Base-by-base conservation (phyloP, 2,888 invertebrate genomes). In the Ferrisia virgata region DNA sequence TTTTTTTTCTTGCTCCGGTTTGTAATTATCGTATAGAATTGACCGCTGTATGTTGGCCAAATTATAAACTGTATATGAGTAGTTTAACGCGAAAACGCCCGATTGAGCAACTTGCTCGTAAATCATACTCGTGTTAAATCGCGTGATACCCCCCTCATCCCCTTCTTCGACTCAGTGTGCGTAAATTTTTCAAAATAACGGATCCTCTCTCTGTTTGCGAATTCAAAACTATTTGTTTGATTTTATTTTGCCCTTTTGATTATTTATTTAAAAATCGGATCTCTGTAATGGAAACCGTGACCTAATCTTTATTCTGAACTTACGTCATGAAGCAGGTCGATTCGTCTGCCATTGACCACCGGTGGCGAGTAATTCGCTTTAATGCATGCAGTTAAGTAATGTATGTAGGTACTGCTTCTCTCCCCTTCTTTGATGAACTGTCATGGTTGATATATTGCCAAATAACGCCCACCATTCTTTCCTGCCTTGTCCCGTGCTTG, bases 341-440 rank as follows among this genome's bases (percentile, higher is more conserved):
- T 79, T 31, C 47, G 81, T 81, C 81, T 81, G 81, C 81, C 81
- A 81, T 81, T 81, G 81, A 81, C 81, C 81, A 81, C 72, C 72
- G 72, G 72, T 76, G 36, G 72, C 72, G 72, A 76, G 72, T 76
- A 76, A 76, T 76, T 76, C 72, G 72, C 72, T 76, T 76, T 76
- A 36, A 76, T 76, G 36, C 72, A 36, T 36, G 36, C 72, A 36
- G 31, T 33, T 33, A 36, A 76, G 72, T 76, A 76, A 36, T 47
- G n/a, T 53, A 53, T 18, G 36, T 76, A 36, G n/a, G n/a, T n/a
- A n/a, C 72, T 15, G 15, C 72, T 5, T 76, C 36, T 36, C 72
- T 36, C 72, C 72, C 36, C 53, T 76, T 76, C 72, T 76, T 76
- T 76, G 72, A 76, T 76, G 72, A 76, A 36, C 72, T 76, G 72